phyloP scores from a whole-genome alignment of 2,888 invertebrate genomes.

The Exephanes ischioxanthus region DNA sequence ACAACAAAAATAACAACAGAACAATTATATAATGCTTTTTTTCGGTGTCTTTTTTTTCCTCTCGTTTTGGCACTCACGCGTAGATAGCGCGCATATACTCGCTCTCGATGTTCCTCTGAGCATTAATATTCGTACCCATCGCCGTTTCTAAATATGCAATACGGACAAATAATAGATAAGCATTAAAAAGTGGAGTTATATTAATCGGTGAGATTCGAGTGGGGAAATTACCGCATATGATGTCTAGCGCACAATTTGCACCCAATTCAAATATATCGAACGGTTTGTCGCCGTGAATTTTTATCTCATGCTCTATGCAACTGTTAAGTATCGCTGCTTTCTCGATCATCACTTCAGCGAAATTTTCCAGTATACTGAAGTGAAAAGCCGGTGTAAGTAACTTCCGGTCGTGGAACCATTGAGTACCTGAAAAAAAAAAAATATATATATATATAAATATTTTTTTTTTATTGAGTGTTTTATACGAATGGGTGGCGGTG shows the following conservation, averaged over 20 bases:
- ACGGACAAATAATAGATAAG: background rate
- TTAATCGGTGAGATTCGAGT: no score
- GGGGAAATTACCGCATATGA: no score
- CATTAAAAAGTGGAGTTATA: background rate
- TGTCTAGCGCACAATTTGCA: no score
- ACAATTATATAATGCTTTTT: conserved; percentile 32
- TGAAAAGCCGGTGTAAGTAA: no score
- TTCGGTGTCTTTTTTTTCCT: conserved; percentile 72
- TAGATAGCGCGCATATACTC: conserved; percentile 86
- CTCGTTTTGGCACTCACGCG: conserved; percentile 79
- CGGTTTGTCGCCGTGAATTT: no score
- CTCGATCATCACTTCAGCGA: conserved; percentile 84
- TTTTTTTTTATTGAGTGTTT: background rate
- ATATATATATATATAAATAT: no score
- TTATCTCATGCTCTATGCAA: no score
- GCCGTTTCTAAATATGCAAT: conserved; percentile 86
- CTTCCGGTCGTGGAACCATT: conserved; percentile 83
- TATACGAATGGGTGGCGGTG: background rate
- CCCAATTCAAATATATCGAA: no score
- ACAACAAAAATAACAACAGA: background rate
- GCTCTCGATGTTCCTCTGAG: conserved; percentile 82
- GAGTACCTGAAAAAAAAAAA: conserved; percentile 78
- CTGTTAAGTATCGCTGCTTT: conserved; percentile 85
- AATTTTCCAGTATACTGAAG: conserved; percentile 85
- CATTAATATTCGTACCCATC: conserved; percentile 87